Base-by-base conservation (phyloP, 2,113 vertebrate species). In the Mormyrus iriodes region DNA sequence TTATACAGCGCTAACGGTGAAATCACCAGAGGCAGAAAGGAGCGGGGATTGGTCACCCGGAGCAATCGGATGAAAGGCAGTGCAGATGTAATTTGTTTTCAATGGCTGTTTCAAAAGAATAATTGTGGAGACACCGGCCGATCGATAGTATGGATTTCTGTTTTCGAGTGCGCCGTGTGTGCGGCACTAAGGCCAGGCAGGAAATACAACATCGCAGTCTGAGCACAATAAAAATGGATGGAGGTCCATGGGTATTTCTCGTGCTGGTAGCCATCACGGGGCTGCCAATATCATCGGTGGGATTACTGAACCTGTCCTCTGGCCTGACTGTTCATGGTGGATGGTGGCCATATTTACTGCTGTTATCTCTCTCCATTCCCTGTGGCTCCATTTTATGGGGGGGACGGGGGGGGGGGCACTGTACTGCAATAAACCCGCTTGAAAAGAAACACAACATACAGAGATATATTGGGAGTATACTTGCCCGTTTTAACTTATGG, bases 81-180 rank as follows among this genome's bases (percentile, higher is more conserved):
- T 97, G 98, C 97, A 98, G 97, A 98, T 98, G 97, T 98, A 98
- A 98, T 99, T 99, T 98, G 97, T 99, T 98, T 98, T 99, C 97
- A 98, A 98, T 98, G 97, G 97, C 97, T 98, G 97, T 97, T 99
- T 99, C 97, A 97, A 97, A 98, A 99, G 98, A 99, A 98, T 98
- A 99, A 99, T 99, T 99, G 98, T 98, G 97, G 98, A 98, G 97
- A 99, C 98, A 99, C 96, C 97, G 97, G 88, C 94, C 94, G 97
- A 97, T 99, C 98, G 97, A 99, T 99, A 97, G 95, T 97, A 99
- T 99, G 95, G 97, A 98, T 98, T 98, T 98, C 97, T 98, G 97
- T 97, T 98, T 98, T 98, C 97, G 97, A 98, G 97, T 97, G 97
- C 97, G 97, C 97, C 97, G 97, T 98, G 97, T 98, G 97, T 98